Conservation (phyloP, 2,797 vertebrate genomes). For the Petrocephalus sullivani region DNA sequence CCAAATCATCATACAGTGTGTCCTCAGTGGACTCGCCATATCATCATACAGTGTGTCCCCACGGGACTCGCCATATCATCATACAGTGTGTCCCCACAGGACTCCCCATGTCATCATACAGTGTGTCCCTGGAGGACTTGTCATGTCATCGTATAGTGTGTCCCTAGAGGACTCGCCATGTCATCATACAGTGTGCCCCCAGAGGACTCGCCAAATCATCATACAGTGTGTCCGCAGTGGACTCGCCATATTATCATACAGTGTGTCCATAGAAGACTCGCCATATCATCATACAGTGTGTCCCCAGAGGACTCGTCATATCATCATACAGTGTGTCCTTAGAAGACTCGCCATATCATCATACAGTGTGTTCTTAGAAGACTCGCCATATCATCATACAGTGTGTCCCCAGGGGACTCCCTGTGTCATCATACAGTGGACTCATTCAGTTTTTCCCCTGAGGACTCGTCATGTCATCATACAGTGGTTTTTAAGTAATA, state of each 20-base stretch:
- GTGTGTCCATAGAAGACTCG: background rate
- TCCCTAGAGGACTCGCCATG: background rate
- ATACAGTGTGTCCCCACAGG: no score
- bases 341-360: background rate
- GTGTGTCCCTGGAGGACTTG: no score
- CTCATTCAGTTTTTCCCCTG: background rate
- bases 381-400: no score
- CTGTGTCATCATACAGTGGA: no score
- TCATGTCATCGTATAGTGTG: no score
- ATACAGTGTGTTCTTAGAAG: background rate
- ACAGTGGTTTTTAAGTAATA: background rate
- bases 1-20: background rate
- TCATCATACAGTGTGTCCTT: background rate
- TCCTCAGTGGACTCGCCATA: background rate
- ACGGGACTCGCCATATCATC: no score
- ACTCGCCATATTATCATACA: background rate
- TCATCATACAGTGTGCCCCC: background rate
- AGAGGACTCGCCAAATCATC: background rate
- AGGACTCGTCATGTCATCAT: background rate
- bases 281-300: background rate
- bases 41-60: background rate
- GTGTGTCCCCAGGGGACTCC: background rate
- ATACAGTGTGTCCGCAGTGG: background rate
- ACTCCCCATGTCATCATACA: no score
- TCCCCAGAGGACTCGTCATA: background rate